A percentile compares a stretch with the other conserved stretches of the same genome.
phyloP scores from a whole-genome alignment of 2,888 invertebrate genomes.

The Parasteatoda lunata region DNA sequence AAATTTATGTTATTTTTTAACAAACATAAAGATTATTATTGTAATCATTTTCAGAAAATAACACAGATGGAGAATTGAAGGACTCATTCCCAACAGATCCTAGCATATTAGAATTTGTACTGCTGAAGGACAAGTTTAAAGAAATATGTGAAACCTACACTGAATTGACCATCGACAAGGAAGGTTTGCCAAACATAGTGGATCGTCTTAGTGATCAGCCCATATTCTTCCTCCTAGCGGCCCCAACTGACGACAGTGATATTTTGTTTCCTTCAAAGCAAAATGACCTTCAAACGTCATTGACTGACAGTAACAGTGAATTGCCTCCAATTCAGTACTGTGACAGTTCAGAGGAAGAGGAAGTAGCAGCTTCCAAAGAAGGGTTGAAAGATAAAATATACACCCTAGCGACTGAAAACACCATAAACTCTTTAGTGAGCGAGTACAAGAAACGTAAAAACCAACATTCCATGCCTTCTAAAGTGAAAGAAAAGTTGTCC shows the following conservation, averaged over 20 bases:
- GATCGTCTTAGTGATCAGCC: conserved; percentile 77
- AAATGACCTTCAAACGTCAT: neutral
- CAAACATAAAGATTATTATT: too few relatives aligned
- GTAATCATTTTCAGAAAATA: neutral
- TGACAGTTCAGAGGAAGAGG: conserved; percentile 67
- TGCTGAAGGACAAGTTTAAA: conserved; percentile 75
- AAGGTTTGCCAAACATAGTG: conserved; percentile 75
- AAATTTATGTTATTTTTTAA: too few relatives aligned
- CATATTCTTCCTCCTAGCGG: conserved; percentile 78
- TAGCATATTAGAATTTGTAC: conserved; percentile 25
- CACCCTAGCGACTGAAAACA: conserved; percentile 76
- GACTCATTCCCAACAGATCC: neutral
- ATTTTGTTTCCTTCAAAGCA: conserved; percentile 69
- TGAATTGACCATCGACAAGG: conserved; percentile 76
- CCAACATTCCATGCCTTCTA: conserved; percentile 72
- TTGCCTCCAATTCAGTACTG: conserved; percentile 70
- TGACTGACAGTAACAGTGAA: conserved; percentile 71
- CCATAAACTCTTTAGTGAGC: conserved; percentile 76
- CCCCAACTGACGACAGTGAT: conserved; percentile 77
- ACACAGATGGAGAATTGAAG: neutral
- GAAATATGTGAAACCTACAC: conserved; percentile 77
- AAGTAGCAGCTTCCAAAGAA: conserved; percentile 35
- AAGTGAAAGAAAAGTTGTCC: conserved; percentile 59
- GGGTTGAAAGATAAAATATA: conserved; percentile 73
- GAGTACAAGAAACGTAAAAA: conserved; percentile 78